phyloP scores from a whole-genome alignment of 92 coral and sea anemone species.

The Paragorgia papillata region DNA sequence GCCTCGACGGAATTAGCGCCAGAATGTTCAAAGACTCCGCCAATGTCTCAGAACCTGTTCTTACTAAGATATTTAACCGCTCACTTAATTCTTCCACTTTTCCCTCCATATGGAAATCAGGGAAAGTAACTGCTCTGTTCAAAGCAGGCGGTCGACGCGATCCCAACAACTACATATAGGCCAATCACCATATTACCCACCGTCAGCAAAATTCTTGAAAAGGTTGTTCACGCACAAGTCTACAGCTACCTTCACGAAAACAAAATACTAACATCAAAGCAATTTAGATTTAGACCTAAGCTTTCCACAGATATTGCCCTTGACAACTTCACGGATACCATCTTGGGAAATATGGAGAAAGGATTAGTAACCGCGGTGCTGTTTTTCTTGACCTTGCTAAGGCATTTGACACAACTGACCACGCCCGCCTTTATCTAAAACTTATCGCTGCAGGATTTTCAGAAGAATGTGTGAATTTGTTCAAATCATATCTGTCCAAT shows the following conservation, averaged over 20 bases:
- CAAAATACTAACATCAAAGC: background rate
- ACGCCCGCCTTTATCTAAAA: too few relatives aligned
- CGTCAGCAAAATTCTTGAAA: constrained; percentile 1
- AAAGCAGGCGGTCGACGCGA: background rate
- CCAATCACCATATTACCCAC: constrained; percentile 12
- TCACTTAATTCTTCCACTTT: background rate
- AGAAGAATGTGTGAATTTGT: background rate
- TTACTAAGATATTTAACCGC: background rate
- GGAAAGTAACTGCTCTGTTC: background rate
- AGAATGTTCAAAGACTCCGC: constrained; percentile 1
- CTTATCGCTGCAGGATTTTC: background rate
- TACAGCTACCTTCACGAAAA: too few relatives aligned
- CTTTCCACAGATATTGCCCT: too few relatives aligned
- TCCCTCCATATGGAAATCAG: background rate
- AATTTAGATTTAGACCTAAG: background rate
- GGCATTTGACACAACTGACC: too few relatives aligned
- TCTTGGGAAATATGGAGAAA: too few relatives aligned
- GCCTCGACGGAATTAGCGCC: too few relatives aligned
- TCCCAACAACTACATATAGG: constrained; percentile 11
- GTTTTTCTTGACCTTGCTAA: too few relatives aligned
- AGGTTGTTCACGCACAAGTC: background rate
- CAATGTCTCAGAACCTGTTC: background rate
- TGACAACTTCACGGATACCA: background rate
- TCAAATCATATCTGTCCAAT: background rate
- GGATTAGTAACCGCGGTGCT: too few relatives aligned